Base-by-base conservation (phyloP, 2,888 invertebrate species). In the Cecidostiba fungosa region DNA sequence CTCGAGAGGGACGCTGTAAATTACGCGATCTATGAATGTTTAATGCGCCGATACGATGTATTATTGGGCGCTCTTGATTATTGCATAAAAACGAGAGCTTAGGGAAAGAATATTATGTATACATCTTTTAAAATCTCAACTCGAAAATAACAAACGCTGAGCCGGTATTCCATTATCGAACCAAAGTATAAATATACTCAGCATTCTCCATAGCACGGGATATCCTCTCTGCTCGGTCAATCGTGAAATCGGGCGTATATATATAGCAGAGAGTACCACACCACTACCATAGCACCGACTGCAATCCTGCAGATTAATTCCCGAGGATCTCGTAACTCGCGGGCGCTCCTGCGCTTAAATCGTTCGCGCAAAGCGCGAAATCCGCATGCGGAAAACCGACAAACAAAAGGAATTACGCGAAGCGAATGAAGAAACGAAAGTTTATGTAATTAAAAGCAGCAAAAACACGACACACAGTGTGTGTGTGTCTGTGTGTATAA, bases 361-460 rank as follows among this genome's bases (percentile, higher is more conserved):
- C 79, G 79, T 66, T 76, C 50, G 72, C 50, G 72, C 70, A 32
- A 50, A 39, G n/a, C 39, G 36, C 54, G 47, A 16, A 62, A 80
- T 72, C n/a, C 50, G 66, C 23, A 77, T 70, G 62, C 50, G 77
- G 39, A 72, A 83, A 59, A 77, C 87, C 88, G 89, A 88, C 87
- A 89, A 89, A 89, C 87, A 87, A 88, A 82, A 85, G 74, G 23
- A 73, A 77, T 59, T 66, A 80, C 62, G 2, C n/a, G 54, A 1
- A 10, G 10, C 62, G 85, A 87, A 84, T 72, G 87, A 89, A 89
- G 87, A 89, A 90, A 90, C 89, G 89, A 90, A 91, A 91, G 90
- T 90, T 90, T 90, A 90, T 90, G 89, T 90, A 88, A 89, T 89
- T 91, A 90, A 88, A 91, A 59, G 54, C 54, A 59, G 54, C n/a